These are phyloP conservation scores for Galeopsomyia nigrocyanea DNA, from an alignment of 2,888 invertebrate species.

Conservation along the genomic window DNA sequence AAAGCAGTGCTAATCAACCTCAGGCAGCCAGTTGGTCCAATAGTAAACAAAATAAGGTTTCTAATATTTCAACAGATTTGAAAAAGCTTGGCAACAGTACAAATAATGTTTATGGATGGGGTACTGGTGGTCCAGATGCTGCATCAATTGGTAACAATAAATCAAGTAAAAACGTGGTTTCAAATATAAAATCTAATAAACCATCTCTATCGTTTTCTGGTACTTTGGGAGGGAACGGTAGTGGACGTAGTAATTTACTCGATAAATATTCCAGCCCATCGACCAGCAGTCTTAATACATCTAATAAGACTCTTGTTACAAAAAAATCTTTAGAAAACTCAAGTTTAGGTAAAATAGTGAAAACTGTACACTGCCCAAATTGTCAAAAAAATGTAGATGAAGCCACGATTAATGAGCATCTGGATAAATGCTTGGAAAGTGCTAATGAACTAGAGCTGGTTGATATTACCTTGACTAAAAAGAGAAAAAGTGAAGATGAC, in stretches of 20 bases:
- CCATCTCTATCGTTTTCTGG: constrained; percentile 53
- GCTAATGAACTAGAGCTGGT: constrained; percentile 9
- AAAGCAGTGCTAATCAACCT: constrained; percentile 37
- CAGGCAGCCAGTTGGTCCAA: constrained; percentile 28
- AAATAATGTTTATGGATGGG: constrained; percentile 61
- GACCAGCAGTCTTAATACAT: background rate
- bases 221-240: constrained; percentile 57
- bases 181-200: constrained; percentile 12
- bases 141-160: constrained; percentile 28
- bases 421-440: constrained; percentile 53
- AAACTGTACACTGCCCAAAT: constrained; percentile 64
- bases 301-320: background rate
- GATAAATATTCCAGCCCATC: constrained; percentile 51
- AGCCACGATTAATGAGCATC: constrained; percentile 65
- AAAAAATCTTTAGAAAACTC: constrained; percentile 17
- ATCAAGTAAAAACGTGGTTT: background rate
- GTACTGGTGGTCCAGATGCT: constrained; percentile 56
- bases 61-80: constrained; percentile 41
- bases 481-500: constrained; percentile 35
- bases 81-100: constrained; percentile 58
- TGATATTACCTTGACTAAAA: constrained; percentile 27
- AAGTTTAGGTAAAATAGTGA: constrained; percentile 7
- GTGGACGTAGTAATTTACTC: constrained; percentile 60
- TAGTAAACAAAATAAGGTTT: background rate
- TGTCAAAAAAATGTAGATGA: constrained; percentile 64